Percentiles rank a stretch among this genome's conserved stretches.
Evolutionary conservation across 2,113 vertebrate genomes (phyloP).

Genomic region (Leiothrix lutea): DNA sequence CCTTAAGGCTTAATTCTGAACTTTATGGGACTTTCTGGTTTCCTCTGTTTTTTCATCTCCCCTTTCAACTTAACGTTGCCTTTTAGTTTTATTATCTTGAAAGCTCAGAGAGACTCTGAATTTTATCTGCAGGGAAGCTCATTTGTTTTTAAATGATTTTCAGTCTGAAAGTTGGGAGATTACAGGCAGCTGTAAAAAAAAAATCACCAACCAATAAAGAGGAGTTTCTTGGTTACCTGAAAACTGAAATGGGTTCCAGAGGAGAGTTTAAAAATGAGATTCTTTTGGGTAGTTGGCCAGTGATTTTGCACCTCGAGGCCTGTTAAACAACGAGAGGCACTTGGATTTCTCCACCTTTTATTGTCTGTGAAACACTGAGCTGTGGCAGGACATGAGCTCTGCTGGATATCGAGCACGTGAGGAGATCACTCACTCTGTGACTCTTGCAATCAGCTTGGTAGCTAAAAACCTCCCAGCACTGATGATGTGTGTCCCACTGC

Average conservation of each 20-base stretch:
- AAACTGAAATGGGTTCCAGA: not conserved
- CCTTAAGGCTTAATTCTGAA: conserved; percentile 26
- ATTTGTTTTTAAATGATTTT: conserved; percentile 60
- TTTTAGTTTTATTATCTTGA: conserved; percentile 28
- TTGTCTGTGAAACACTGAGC: not conserved
- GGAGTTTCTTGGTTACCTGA: conserved; percentile 35
- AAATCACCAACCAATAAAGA: conserved; percentile 23
- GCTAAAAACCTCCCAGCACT: accelerated
- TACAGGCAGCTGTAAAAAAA: conserved; percentile 28
- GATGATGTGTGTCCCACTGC: not conserved
- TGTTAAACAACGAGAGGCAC: not conserved
- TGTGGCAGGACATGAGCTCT: accelerated
- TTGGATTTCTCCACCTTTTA: not conserved
- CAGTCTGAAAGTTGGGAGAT: conserved; percentile 39
- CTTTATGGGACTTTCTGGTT: conserved; percentile 4
- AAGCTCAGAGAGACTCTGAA: not conserved
- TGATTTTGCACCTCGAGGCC: not conserved
- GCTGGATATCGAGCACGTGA: accelerated
- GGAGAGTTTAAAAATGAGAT: not conserved
- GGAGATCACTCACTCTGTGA: accelerated
- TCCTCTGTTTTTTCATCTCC: not conserved
- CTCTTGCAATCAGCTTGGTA: not conserved
- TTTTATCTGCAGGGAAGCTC: conserved; percentile 39
- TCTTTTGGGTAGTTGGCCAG: not conserved
- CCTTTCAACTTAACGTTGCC: not conserved